These are phyloP conservation scores for Herpetotheres cachinnans DNA, from an alignment of 2,113 vertebrate species.

Conservation along the genomic window DNA sequence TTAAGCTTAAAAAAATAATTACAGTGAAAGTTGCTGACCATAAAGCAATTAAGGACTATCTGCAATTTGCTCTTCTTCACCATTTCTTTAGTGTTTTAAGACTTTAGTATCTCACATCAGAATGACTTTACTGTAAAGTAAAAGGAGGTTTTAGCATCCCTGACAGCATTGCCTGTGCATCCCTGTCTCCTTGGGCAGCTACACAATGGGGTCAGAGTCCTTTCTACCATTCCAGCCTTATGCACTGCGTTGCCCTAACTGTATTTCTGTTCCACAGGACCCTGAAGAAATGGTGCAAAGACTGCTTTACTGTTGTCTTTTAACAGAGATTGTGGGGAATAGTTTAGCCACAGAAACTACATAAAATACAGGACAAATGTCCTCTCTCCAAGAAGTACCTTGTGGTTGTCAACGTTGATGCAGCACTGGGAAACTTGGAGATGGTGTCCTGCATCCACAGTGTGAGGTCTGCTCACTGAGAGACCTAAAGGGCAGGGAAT, in stretches of 20 bases:
- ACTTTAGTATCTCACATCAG: not conserved
- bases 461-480: accelerated
- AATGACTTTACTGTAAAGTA: not conserved
- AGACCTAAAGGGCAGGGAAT: not conserved
- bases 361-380: not conserved
- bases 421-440: not conserved
- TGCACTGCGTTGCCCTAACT: not conserved
- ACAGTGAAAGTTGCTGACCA: not conserved
- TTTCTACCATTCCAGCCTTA: not conserved
- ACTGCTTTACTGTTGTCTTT: not conserved
- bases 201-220: not conserved
- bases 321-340: not conserved
- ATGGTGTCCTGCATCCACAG: not conserved
- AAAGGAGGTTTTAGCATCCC: not conserved
- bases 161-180: not conserved
- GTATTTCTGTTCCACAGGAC: not conserved
- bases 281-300: not conserved
- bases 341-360: not conserved
- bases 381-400: not conserved
- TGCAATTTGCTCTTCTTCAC: not conserved
- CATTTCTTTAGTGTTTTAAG: not conserved
- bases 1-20: not conserved
- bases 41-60: not conserved
- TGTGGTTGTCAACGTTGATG: not conserved
- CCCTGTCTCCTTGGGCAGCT: not conserved